These are phyloP conservation scores for Caprella mutica DNA, from an alignment of 2,888 invertebrate species.

Conservation along the genomic window DNA sequence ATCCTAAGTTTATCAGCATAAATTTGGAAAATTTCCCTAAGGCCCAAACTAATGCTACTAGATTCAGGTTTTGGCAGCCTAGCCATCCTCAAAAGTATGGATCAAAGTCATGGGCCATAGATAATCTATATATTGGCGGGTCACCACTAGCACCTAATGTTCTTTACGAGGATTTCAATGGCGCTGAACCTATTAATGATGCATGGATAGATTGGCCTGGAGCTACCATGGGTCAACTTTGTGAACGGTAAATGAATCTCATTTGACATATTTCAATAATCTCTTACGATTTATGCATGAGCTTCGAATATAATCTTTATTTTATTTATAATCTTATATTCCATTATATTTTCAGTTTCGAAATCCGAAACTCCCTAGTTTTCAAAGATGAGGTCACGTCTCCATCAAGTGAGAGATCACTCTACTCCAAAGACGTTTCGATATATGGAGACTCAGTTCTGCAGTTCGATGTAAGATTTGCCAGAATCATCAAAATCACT, in stretches of 20 bases:
- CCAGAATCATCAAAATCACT: too few species aligned
- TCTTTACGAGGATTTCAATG: constrained; percentile 39
- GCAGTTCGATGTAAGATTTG: constrained; percentile 41
- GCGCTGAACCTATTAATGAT: constrained; percentile 36
- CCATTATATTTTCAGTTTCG: too few species aligned
- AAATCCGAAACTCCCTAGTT: constrained; percentile 38
- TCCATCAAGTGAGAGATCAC: constrained; percentile 38
- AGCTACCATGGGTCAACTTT: constrained; percentile 38
- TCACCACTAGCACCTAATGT: constrained; percentile 37
- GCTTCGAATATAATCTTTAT: too few species aligned
- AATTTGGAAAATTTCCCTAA: constrained; percentile 37
- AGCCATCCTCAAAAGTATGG: constrained; percentile 35
- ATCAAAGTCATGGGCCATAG: constrained; percentile 40
- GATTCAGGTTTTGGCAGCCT: constrained; percentile 43
- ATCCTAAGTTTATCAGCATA: constrained; percentile 37
- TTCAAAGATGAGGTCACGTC: constrained; percentile 38
- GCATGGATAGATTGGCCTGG: constrained; percentile 42
- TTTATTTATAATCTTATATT: too few species aligned
- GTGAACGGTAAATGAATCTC: constrained; percentile 38
- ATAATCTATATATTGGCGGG: constrained; percentile 41
- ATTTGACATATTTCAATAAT: not conserved
- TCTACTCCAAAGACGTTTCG: constrained; percentile 40
- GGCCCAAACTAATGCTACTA: constrained; percentile 40
- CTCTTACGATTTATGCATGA: constrained; percentile 5
- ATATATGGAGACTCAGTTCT: constrained; percentile 41